Evolutionary conservation across 2,888 invertebrate genomes (phyloP).

Genomic region (Malthinus flaveolus): DNA sequence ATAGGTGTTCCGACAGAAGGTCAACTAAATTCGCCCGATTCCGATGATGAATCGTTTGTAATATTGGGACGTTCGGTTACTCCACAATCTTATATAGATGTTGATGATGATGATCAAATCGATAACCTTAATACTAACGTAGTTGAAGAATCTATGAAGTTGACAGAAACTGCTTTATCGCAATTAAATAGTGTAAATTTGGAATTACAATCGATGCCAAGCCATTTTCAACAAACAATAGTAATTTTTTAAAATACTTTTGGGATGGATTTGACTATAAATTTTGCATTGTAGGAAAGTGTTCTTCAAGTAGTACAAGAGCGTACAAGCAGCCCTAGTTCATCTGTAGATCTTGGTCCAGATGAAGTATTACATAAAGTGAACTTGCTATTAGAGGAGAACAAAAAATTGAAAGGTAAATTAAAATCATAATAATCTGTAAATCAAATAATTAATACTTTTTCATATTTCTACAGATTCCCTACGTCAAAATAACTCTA

Average conservation of each 20-base stretch:
- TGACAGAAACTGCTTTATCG: slow-evolving; percentile 20
- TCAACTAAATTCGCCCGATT: slow-evolving; percentile 28
- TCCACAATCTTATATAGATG: slow-evolving; percentile 17
- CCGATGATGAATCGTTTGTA: slow-evolving; percentile 47
- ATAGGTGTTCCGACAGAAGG: not conserved
- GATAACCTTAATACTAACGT: not conserved
- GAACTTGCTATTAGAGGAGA: slow-evolving; percentile 43
- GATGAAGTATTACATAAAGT: slow-evolving; percentile 46
- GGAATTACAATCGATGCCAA: slow-evolving; percentile 23
- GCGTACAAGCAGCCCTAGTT: not conserved
- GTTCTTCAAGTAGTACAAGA: not conserved
- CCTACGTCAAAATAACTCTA: slow-evolving; percentile 66
- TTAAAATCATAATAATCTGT: not conserved
- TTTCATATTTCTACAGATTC: slow-evolving; percentile 53
- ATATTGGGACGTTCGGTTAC: slow-evolving; percentile 38
- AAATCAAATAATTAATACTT: not conserved
- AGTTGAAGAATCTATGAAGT: slow-evolving; percentile 25
- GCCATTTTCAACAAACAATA: slow-evolving; percentile 14
- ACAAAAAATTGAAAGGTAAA: slow-evolving; percentile 42
- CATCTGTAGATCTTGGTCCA: slow-evolving; percentile 28
- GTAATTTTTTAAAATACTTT: slow-evolving; percentile 1
- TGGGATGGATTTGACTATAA: not conserved
- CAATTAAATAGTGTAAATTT: slow-evolving; percentile 10
- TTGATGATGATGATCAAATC: slow-evolving; percentile 3
- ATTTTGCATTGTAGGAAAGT: not conserved